Evolutionary conservation across 2,888 invertebrate genomes (phyloP).

Genomic region (Fragum fragum): DNA sequence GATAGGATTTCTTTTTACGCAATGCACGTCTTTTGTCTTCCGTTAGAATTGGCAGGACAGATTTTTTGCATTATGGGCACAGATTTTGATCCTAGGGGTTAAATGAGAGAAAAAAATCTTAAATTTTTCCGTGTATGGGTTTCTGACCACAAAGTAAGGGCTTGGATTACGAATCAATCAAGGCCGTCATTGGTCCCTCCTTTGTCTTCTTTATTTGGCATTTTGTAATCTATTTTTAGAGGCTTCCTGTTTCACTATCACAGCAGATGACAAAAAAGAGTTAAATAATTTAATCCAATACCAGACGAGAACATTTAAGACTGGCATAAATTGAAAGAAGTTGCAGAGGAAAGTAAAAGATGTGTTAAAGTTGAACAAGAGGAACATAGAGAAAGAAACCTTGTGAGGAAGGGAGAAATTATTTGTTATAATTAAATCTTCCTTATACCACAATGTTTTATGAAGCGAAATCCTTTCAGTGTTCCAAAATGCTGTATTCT

Average conservation of each 20-base stretch:
- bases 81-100: conserved; percentile 31
- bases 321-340: too few species aligned
- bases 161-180: conserved; percentile 30
- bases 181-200: conserved; percentile 6
- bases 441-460: too few species aligned
- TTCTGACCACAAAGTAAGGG: conserved; percentile 27
- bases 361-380: too few species aligned
- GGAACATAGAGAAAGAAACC: too few species aligned
- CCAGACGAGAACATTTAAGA: too few species aligned
- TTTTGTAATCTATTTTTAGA: conserved; percentile 2
- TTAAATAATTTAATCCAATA: too few species aligned
- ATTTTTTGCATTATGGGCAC: conserved; percentile 35
- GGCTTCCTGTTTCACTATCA: neutral
- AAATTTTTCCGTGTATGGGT: conserved; percentile 13
- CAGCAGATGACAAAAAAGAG: neutral
- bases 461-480: too few species aligned
- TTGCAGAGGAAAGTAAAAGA: too few species aligned
- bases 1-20: conserved; percentile 25
- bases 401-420: too few species aligned
- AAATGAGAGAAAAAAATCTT: conserved; percentile 27
- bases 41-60: conserved; percentile 15
- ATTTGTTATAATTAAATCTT: too few species aligned
- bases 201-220: conserved; percentile 27
- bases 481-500: too few species aligned
- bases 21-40: conserved; percentile 25